Conservation (phyloP, 2,113 vertebrate species). For the Trichomycterus rosablanca region DNA sequence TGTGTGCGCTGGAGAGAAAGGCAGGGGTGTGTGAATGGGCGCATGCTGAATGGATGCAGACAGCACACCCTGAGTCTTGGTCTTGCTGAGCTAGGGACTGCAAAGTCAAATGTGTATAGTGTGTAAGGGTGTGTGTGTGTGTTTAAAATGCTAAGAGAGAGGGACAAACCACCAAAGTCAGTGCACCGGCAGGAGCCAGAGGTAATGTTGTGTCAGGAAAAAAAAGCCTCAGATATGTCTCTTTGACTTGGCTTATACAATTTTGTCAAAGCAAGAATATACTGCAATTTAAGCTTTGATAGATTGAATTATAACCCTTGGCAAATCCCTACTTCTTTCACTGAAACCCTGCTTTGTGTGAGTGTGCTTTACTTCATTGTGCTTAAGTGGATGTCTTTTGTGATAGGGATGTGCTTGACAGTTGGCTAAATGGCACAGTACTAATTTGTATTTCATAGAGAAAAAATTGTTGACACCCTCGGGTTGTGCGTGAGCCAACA, state of each 20-base stretch:
- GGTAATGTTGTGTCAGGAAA: too few species aligned
- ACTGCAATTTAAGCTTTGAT: constrained; percentile 71
- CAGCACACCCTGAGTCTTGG: constrained; percentile 78
- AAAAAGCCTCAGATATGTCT: too few species aligned
- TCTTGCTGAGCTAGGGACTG: constrained; percentile 78
- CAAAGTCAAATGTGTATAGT: constrained; percentile 56
- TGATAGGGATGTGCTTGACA: constrained; percentile 68
- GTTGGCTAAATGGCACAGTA: constrained; percentile 69
- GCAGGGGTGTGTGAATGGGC: constrained; percentile 50
- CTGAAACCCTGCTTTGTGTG: constrained; percentile 14
- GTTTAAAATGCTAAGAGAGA: constrained; percentile 80
- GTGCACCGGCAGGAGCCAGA: too few species aligned
- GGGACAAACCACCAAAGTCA: too few species aligned
- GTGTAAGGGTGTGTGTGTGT: constrained; percentile 66
- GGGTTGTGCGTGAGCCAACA: constrained; percentile 48
- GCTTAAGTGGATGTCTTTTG: constrained; percentile 47
- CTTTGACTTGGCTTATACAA: too few species aligned
- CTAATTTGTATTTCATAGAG: constrained; percentile 80
- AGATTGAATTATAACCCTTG: constrained; percentile 73
- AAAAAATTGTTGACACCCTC: constrained; percentile 83
- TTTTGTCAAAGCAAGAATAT: constrained; percentile 54
- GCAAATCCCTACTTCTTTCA: constrained; percentile 38
- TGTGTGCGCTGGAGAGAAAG: constrained; percentile 42
- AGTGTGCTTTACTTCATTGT: constrained; percentile 43
- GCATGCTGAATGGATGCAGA: constrained; percentile 76